phyloP scores from a whole-genome alignment of 1,140 invertebrate genomes.

The Euglossa dilemma region DNA sequence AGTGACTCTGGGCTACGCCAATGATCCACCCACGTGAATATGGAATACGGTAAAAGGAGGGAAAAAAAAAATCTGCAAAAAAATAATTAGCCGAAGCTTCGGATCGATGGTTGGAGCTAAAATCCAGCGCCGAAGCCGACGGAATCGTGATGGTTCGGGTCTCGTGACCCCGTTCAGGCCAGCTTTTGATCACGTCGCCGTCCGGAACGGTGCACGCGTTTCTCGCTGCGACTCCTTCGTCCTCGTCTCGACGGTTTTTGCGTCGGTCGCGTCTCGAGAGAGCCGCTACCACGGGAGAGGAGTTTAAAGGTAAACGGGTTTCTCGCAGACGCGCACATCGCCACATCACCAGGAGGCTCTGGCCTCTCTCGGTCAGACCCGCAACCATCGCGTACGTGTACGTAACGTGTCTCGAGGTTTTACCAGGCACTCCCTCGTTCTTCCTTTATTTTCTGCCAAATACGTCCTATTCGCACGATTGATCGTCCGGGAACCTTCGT shows the following conservation, averaged over 20 bases:
- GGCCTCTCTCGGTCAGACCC: constrained; percentile 1
- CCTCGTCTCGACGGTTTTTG: constrained; percentile 47
- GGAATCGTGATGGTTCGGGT: neutral
- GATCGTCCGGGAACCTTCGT: too few relatives aligned
- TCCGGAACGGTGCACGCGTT: constrained; percentile 31
- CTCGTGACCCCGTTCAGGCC: constrained; percentile 24
- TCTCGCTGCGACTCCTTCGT: constrained; percentile 36
- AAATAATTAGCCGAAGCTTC: neutral
- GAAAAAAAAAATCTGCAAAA: too few relatives aligned
- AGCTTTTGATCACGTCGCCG: constrained; percentile 35
- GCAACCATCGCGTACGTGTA: neutral
- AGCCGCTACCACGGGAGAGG: constrained; percentile 43
- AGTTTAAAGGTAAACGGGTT: constrained; percentile 79
- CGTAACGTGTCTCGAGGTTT: neutral
- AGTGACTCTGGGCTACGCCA: too few relatives aligned
- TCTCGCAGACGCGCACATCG: constrained; percentile 57
- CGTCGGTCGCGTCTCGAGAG: constrained; percentile 19
- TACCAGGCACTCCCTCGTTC: neutral
- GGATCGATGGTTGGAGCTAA: too few relatives aligned
- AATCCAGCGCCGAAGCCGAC: neutral
- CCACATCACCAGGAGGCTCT: constrained; percentile 58
- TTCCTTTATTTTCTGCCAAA: neutral
- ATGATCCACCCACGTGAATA: too few relatives aligned
- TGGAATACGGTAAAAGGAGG: too few relatives aligned
- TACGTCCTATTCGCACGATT: too few relatives aligned